Evolutionary conservation across 2,113 vertebrate species (phyloP).

Genomic region (Sphyrna mokarran): DNA sequence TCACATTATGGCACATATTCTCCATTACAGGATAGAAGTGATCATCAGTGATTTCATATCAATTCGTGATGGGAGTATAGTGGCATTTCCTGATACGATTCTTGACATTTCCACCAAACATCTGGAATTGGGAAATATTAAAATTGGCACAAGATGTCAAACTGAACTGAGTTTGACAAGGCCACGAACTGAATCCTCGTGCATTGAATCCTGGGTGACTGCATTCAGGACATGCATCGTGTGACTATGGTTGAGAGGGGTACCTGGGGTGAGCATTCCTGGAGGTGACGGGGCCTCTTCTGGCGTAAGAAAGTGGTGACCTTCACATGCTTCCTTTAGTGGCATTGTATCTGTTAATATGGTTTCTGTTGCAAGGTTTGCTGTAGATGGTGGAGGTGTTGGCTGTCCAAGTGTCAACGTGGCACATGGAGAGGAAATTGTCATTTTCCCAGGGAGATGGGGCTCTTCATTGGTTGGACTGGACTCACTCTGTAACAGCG

Average conservation of each 20-base stretch:
- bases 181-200: constrained; percentile 90
- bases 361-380: constrained; percentile 75
- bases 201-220: constrained; percentile 88
- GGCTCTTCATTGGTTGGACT: constrained; percentile 75
- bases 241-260: constrained; percentile 75
- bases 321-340: constrained; percentile 64
- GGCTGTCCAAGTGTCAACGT: constrained; percentile 80
- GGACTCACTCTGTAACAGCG: constrained; percentile 84
- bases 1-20: constrained; percentile 6
- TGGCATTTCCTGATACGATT: neutral
- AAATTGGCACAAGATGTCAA: constrained; percentile 54
- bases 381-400: constrained; percentile 84
- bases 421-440: constrained; percentile 71
- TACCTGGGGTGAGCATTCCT: constrained; percentile 73
- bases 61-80: neutral
- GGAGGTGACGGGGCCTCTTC: constrained; percentile 85
- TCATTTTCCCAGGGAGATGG: constrained; percentile 63
- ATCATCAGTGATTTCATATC: neutral
- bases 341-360: constrained; percentile 70
- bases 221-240: constrained; percentile 79
- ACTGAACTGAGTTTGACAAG: constrained; percentile 96
- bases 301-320: constrained; percentile 86
- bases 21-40: neutral
- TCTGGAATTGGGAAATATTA: neutral
- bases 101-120: neutral